A percentile compares a stretch with the other conserved stretches of the same genome.
These are phyloP conservation scores for Lethrus apterus DNA, from an alignment of 1,140 invertebrate species.

Conservation along the genomic window DNA sequence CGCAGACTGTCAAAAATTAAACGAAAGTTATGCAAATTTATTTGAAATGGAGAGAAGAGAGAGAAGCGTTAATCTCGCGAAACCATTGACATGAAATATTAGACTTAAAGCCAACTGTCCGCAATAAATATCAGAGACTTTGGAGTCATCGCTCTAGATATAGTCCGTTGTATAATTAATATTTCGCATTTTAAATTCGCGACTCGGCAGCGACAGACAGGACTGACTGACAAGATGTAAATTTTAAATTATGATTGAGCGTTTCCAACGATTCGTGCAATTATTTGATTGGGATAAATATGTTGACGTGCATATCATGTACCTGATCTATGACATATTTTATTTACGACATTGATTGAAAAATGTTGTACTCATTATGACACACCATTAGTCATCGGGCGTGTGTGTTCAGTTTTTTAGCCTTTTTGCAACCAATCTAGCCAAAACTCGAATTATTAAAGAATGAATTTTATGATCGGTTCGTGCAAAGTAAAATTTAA, in stretches of 20 bases:
- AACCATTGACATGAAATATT: constrained; percentile 15
- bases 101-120: constrained; percentile 13
- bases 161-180: constrained; percentile 12
- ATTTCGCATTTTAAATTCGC: constrained; percentile 14
- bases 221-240: constrained; percentile 10
- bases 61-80: constrained; percentile 9
- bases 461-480: too few relatives aligned
- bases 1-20: constrained; percentile 12
- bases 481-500: too few relatives aligned
- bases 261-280: constrained; percentile 11
- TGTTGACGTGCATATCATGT: constrained; percentile 22
- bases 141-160: constrained; percentile 12
- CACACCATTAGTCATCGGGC: constrained; percentile 14
- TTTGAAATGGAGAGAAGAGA: constrained; percentile 7
- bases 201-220: not conserved
- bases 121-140: constrained; percentile 14
- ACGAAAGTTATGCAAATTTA: constrained; percentile 13
- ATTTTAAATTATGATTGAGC: constrained; percentile 15
- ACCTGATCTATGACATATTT: constrained; percentile 21
- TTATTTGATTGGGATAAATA: constrained; percentile 20
- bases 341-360: constrained; percentile 29
- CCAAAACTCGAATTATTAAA: too few relatives aligned
- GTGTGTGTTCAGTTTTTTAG: too few relatives aligned
- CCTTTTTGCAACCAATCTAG: too few relatives aligned
- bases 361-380: constrained; percentile 23